Conservation (phyloP, 2,888 invertebrate genomes). For the Cerastis leucographa region DNA sequence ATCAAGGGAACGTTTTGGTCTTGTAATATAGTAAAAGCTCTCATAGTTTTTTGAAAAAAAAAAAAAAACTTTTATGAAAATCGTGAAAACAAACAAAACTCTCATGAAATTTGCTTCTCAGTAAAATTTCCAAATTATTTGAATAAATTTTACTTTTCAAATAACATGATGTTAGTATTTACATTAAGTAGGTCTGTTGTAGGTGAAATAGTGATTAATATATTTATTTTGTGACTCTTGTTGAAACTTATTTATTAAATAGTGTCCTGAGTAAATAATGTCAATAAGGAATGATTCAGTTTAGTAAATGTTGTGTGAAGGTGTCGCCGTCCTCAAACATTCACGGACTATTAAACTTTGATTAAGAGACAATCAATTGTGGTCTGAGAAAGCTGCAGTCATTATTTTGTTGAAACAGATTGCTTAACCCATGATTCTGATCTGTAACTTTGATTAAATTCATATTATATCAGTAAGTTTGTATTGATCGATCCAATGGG, state of each 20-base stretch:
- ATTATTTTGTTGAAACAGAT: conserved; percentile 61
- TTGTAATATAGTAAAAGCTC: neutral
- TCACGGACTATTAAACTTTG: conserved; percentile 65
- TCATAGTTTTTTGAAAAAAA: no score
- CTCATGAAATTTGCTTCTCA: no score
- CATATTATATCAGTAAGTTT: conserved; percentile 29
- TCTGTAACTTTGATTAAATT: conserved; percentile 44
- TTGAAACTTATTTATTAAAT: conserved; percentile 37
- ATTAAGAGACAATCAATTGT: conserved; percentile 64
- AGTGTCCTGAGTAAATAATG: conserved; percentile 45
- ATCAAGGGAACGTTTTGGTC: neutral
- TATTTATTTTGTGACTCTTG: conserved; percentile 39
- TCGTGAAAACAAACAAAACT: no score
- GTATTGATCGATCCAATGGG: conserved; percentile 1
- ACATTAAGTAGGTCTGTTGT: neutral
- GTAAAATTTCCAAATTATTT: neutral
- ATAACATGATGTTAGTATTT: conserved; percentile 4
- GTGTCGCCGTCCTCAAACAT: conserved; percentile 47
- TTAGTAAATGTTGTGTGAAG: conserved; percentile 62
- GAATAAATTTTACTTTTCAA: neutral
- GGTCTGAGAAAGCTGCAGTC: conserved; percentile 69
- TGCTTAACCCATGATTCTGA: conserved; percentile 45
- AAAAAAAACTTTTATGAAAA: no score
- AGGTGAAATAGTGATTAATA: conserved; percentile 18
- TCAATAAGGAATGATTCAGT: conserved; percentile 46